A percentile compares a stretch with the other conserved stretches of the same genome.
Conservation (phyloP, 2,797 vertebrate species). For the Protonibea diacanthus region DNA sequence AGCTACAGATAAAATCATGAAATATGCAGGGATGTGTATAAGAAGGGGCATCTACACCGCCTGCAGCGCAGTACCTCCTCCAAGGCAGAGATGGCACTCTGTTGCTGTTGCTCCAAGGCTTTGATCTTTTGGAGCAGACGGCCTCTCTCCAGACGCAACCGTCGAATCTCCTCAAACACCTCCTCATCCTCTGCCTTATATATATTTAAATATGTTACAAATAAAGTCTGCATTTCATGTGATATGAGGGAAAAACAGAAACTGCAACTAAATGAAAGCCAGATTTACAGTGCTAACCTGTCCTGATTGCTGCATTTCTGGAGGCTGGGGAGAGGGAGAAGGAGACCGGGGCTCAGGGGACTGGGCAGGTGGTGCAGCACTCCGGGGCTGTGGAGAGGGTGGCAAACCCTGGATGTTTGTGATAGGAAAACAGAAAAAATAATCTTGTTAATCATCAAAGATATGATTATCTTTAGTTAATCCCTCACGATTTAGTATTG, state of each 20-base stretch:
- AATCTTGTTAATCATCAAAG: background rate
- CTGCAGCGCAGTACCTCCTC: constrained; percentile 68
- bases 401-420: constrained; percentile 65
- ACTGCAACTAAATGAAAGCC: background rate
- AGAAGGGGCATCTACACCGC: background rate
- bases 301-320: constrained; percentile 69
- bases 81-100: constrained; percentile 82
- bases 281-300: constrained; percentile 69
- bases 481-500: background rate
- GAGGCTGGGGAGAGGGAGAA: constrained; percentile 65
- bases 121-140: constrained; percentile 95
- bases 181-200: constrained; percentile 86
- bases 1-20: background rate
- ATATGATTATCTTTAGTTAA: background rate
- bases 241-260: background rate
- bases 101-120: constrained; percentile 89
- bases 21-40: background rate
- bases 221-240: background rate
- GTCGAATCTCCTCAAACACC: constrained; percentile 93
- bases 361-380: constrained; percentile 43
- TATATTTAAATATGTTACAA: background rate
- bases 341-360: constrained; percentile 61
- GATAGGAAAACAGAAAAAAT: constrained; percentile 18
- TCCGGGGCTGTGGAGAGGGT: constrained; percentile 60
- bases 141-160: constrained; percentile 91